These are phyloP conservation scores for Protaetia brevitarsis DNA, from an alignment of 1,140 invertebrate genomes.

Conservation along the genomic window DNA sequence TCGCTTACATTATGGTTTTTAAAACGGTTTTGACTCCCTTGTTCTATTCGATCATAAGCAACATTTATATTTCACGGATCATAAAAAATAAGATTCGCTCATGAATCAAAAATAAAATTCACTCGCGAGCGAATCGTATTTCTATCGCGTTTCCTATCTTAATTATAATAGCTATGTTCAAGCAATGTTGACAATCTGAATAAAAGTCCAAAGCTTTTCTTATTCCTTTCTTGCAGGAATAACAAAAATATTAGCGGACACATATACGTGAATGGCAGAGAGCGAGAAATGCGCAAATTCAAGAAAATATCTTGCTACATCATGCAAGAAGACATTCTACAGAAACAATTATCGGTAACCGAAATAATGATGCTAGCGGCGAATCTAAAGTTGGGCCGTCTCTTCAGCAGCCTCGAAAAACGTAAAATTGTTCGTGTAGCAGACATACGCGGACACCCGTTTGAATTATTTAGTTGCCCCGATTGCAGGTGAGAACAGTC, in stretches of 20 bases:
- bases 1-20: no score
- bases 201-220: no score
- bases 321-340: slow-evolving; percentile 83
- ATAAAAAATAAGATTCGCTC: no score
- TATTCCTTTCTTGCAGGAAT: no score
- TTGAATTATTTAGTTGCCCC: neutral
- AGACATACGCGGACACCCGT: neutral
- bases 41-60: no score
- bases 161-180: no score
- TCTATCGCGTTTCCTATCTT: no score
- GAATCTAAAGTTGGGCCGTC: slow-evolving; percentile 67
- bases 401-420: neutral
- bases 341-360: slow-evolving; percentile 74
- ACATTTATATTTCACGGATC: no score
- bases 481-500: slow-evolving; percentile 67
- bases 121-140: no score
- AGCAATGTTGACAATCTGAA: no score
- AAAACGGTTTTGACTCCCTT: no score
- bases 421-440: slow-evolving; percentile 7
- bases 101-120: no score
- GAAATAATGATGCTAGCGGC: slow-evolving; percentile 84
- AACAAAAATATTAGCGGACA: slow-evolving; percentile 54
- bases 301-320: slow-evolving; percentile 85
- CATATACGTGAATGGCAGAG: slow-evolving; percentile 72
- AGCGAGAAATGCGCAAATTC: slow-evolving; percentile 68